These are phyloP conservation scores for Coenonympha glycerion DNA, from an alignment of 2,888 invertebrate species.

Conservation along the genomic window DNA sequence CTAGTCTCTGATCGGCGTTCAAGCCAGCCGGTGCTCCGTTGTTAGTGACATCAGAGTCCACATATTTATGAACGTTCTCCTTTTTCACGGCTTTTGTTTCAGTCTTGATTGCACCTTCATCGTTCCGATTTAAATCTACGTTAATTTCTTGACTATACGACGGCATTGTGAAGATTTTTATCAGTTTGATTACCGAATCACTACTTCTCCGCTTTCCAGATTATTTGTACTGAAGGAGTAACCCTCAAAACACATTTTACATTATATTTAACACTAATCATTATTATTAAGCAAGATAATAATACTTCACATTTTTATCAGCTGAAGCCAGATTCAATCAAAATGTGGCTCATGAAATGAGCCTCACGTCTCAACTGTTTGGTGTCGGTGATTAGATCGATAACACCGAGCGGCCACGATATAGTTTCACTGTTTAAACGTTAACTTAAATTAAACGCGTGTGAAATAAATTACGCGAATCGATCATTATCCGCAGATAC, in stretches of 20 bases:
- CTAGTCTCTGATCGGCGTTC: conserved; percentile 54
- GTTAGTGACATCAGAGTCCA: conserved; percentile 36
- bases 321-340: conserved; percentile 40
- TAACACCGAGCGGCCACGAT: conserved; percentile 36
- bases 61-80: conserved; percentile 42
- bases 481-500: conserved; percentile 55
- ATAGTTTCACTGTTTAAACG: conserved; percentile 45
- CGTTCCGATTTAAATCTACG: conserved; percentile 59
- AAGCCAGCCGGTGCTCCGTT: conserved; percentile 46
- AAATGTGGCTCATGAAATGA: conserved; percentile 36
- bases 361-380: conserved; percentile 42
- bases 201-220: background rate
- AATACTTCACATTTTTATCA: conserved; percentile 58
- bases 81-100: conserved; percentile 46
- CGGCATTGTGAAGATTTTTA: conserved; percentile 56
- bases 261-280: background rate
- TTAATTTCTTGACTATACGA: conserved; percentile 64
- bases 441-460: conserved; percentile 36
- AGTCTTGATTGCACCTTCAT: conserved; percentile 46
- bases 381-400: conserved; percentile 45
- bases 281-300: conserved; percentile 24
- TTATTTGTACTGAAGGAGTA: background rate
- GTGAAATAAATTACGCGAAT: conserved; percentile 44
- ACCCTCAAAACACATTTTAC: conserved; percentile 16
- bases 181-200: conserved; percentile 1